Base-by-base conservation (phyloP, 2,797 vertebrate species). In the Balearica regulorum region DNA sequence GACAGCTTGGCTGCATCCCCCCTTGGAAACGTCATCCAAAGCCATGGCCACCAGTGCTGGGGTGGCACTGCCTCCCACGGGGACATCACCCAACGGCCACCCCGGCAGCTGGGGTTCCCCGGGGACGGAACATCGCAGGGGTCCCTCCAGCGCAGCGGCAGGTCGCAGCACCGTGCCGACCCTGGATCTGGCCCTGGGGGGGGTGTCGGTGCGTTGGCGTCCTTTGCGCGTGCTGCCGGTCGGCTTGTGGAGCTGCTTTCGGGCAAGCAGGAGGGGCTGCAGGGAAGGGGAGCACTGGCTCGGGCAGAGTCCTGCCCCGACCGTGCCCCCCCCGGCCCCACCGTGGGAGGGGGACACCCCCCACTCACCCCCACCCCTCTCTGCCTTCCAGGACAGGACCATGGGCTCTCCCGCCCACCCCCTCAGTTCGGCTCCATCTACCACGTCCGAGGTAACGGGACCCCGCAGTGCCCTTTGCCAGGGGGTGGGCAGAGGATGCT, bases 351-450 rank as follows among this genome's bases (percentile, higher is more conserved):
- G 10, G 10, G 22, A 35, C 3, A 29, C 21, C 14, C 13, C n/a
- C 43, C 9, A 13, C 60, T 80, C 25, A 94, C 35, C 44, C 69
- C 72, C 51, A n/a, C n/a, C n/a, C 12, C 66, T n/a, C 66, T 94
- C 68, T 94, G 44, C 49, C 69, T 94, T 89, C 3, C 92, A 97
- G 97, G 95, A 89, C 80, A 54, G 60, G 64, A 77, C 26, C 2
- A 21, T 53, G 72, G 46, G 14, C 4, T 82, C n/a, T 91, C 92
- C 49, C 91, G 31, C 15, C 2, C n/a, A 3, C 57, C 29, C 25
- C 97, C 97, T 25, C 89, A 94, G 15, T 97, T 97, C 0, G 97
- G 97, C 64, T 89, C 43, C 73, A 85, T 97, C 87, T 97, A 97
- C 86, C 97, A 97, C 0, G 96, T 97, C 92, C 93, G 94, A 97